Percentiles rank a stretch among this genome's conserved stretches.
Evolutionary conservation across 2,113 vertebrate genomes (phyloP).

Genomic region (Zosterops pallidus): DNA sequence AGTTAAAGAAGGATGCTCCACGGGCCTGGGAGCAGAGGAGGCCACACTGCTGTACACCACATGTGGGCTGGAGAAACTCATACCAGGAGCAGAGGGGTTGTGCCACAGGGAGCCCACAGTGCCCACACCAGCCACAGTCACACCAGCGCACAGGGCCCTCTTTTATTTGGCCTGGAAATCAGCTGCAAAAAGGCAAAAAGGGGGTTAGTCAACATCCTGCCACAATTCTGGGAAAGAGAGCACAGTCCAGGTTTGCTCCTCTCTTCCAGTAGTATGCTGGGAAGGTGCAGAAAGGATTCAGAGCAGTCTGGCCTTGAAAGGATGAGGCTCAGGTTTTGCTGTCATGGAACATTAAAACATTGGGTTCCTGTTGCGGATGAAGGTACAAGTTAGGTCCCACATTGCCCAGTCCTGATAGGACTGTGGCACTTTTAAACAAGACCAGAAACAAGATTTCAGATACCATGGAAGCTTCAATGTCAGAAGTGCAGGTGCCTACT

Average conservation of each 20-base stretch:
- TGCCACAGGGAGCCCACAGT: neutral
- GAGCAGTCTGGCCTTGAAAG: neutral
- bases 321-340: neutral
- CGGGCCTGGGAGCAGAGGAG: neutral
- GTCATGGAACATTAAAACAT: neutral
- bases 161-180: neutral
- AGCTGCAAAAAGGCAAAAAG: neutral
- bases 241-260: neutral
- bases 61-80: neutral
- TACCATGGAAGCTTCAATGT: neutral
- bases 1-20: neutral
- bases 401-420: neutral
- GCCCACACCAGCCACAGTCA: fast-evolving
- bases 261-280: neutral
- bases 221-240: neutral
- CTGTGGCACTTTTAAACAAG: neutral
- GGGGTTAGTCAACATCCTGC: neutral
- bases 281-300: neutral
- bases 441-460: neutral
- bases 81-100: neutral
- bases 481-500: neutral
- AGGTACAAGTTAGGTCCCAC: neutral
- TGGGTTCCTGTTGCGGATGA: neutral
- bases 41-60: neutral
- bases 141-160: neutral